Percentiles rank a stretch among this genome's conserved stretches.
phyloP scores from a whole-genome alignment of 2,888 invertebrate species.

The Altica lythri region DNA sequence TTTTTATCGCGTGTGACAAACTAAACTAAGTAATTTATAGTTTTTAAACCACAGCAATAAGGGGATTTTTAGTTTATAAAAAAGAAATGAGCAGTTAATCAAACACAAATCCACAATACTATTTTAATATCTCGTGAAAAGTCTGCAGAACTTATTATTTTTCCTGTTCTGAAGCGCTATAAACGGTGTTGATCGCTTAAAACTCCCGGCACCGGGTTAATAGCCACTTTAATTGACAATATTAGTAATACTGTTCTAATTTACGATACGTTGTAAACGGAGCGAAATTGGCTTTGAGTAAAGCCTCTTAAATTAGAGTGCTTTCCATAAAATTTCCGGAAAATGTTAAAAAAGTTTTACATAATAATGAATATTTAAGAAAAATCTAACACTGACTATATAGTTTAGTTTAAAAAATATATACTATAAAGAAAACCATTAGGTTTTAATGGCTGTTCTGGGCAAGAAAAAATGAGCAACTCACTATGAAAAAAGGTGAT shows the following conservation, averaged over 20 bases:
- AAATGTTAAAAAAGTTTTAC: no score
- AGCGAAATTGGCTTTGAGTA: constrained; percentile 5
- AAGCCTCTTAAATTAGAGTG: constrained; percentile 7
- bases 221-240: constrained; percentile 10
- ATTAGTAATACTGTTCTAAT: constrained; percentile 6
- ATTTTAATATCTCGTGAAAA: neutral
- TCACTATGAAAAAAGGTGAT: no score
- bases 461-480: no score
- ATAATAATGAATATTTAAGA: no score
- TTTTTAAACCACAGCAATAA: no score
- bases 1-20: no score
- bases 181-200: constrained; percentile 10
- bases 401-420: no score
- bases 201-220: constrained; percentile 9
- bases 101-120: neutral
- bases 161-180: neutral
- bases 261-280: constrained; percentile 2
- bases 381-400: no score
- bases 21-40: no score
- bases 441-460: no score
- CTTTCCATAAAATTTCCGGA: neutral
- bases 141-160: neutral
- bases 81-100: neutral
- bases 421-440: no score
- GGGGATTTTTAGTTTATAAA: no score